Evolutionary conservation across 2,888 invertebrate species (phyloP).

Genomic region (Crepidodera aurea): DNA sequence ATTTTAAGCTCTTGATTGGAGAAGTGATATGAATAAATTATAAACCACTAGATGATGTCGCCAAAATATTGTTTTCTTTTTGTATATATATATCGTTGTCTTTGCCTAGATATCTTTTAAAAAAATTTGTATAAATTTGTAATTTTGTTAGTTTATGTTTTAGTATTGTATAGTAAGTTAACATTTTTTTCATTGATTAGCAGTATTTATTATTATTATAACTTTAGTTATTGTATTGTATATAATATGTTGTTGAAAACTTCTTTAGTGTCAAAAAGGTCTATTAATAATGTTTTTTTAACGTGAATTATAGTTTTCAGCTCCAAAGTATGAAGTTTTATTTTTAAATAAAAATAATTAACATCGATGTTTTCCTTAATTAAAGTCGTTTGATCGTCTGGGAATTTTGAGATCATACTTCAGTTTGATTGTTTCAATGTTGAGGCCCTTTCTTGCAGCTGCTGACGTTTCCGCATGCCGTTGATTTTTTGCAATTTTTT

Average conservation of each 20-base stretch:
- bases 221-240: constrained; percentile 47
- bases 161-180: constrained; percentile 40
- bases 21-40: constrained; percentile 23
- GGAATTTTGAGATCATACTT: no score
- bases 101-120: constrained; percentile 29
- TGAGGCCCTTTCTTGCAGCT: no score
- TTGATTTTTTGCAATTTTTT: no score
- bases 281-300: constrained; percentile 49
- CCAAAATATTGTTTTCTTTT: constrained; percentile 32
- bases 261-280: constrained; percentile 47
- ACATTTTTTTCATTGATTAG: constrained; percentile 38
- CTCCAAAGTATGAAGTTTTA: constrained; percentile 16
- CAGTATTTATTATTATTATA: constrained; percentile 47
- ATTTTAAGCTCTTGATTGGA: constrained; percentile 22
- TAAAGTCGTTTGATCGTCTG: no score
- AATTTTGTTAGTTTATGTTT: constrained; percentile 39
- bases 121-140: constrained; percentile 41
- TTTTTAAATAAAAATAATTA: no score
- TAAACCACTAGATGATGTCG: constrained; percentile 27
- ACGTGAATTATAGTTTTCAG: constrained; percentile 48
- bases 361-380: no score
- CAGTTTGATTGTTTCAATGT: no score
- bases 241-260: constrained; percentile 48
- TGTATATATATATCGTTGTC: constrained; percentile 34
- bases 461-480: no score